A percentile compares a stretch with the other conserved stretches of the same genome.
Conservation (phyloP, 2,113 vertebrate genomes). For the Perognathus longimembris region DNA sequence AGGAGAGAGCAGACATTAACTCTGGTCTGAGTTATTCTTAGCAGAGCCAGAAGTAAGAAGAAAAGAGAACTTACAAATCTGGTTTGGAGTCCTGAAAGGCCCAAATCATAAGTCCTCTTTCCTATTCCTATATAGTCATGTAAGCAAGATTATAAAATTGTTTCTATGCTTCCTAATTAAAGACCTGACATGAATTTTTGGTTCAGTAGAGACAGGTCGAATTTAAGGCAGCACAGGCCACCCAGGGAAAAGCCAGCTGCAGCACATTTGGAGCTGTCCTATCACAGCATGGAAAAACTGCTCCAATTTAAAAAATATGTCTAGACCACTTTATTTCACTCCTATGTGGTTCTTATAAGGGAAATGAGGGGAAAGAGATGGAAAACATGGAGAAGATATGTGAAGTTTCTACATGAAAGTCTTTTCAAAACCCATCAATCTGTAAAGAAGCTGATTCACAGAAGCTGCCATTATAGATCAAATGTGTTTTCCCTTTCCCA, state of each 20-base stretch:
- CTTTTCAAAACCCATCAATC: conserved; percentile 8
- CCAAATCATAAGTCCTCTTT: conserved; percentile 29
- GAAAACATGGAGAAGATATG: background rate
- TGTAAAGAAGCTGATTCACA: conserved; percentile 33
- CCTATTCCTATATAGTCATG: conserved; percentile 9
- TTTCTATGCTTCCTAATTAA: conserved; percentile 76
- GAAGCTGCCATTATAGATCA: background rate
- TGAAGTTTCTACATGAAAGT: background rate
- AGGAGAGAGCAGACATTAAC: background rate
- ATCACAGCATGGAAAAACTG: conserved; percentile 52
- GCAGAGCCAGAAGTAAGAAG: conserved; percentile 11
- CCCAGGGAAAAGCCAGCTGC: conserved; percentile 77
- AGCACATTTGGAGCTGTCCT: conserved; percentile 66
- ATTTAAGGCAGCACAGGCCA: conserved; percentile 72
- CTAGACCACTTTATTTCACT: conserved; percentile 68
- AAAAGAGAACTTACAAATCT: conserved; percentile 37
- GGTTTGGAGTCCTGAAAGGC: conserved; percentile 38
- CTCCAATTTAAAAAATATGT: conserved; percentile 69
- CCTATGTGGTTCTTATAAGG: background rate
- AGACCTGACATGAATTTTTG: conserved; percentile 72
- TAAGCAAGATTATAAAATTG: conserved; percentile 71
- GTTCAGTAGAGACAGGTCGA: conserved; percentile 57
- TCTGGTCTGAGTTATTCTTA: conserved; percentile 17
- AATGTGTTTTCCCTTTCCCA: background rate
- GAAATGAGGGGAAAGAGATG: background rate